Percentiles rank a stretch among this genome's conserved stretches.
Conservation (phyloP, 1,140 invertebrate genomes). For the Aphelenchoides fujianensis region DNA sequence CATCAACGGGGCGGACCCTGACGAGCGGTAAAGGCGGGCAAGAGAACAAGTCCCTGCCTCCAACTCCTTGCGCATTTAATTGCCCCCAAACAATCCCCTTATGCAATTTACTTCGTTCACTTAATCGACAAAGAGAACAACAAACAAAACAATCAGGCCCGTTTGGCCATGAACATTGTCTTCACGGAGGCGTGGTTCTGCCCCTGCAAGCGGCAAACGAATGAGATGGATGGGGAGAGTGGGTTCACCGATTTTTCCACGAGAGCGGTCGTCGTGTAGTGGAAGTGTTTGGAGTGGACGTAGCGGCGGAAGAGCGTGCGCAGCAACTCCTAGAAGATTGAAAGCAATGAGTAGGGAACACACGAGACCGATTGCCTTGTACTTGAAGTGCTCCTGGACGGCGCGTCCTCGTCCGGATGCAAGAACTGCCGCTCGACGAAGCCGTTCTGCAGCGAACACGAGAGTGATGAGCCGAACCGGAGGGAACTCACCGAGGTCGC, state of each 20-base stretch:
- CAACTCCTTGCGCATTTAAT: too few species aligned
- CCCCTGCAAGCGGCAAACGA: background rate
- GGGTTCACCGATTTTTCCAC: background rate
- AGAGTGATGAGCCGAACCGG: background rate
- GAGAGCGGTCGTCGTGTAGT: slow-evolving; percentile 10
- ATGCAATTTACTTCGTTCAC: too few species aligned
- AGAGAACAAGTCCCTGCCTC: too few species aligned
- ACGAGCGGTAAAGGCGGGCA: too few species aligned
- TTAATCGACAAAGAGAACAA: too few species aligned
- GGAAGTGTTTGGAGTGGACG: slow-evolving; percentile 13
- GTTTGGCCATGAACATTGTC: background rate
- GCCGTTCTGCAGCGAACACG: background rate
- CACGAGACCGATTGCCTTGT: slow-evolving; percentile 5
- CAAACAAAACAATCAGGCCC: too few species aligned
- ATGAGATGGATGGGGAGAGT: background rate
- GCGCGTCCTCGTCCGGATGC: background rate
- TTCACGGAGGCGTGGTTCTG: too few species aligned
- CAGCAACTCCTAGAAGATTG: slow-evolving; percentile 13
- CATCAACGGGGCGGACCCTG: too few species aligned
- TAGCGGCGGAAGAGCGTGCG: slow-evolving; percentile 12
- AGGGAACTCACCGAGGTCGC: slow-evolving; percentile 21
- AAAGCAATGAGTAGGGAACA: slow-evolving; percentile 1
- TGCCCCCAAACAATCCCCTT: too few species aligned
- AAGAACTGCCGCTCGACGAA: background rate
- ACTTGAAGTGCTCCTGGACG: slow-evolving; percentile 5